These are phyloP conservation scores for Gymnocypris eckloni DNA, from an alignment of 2,797 vertebrate species.

Conservation along the genomic window DNA sequence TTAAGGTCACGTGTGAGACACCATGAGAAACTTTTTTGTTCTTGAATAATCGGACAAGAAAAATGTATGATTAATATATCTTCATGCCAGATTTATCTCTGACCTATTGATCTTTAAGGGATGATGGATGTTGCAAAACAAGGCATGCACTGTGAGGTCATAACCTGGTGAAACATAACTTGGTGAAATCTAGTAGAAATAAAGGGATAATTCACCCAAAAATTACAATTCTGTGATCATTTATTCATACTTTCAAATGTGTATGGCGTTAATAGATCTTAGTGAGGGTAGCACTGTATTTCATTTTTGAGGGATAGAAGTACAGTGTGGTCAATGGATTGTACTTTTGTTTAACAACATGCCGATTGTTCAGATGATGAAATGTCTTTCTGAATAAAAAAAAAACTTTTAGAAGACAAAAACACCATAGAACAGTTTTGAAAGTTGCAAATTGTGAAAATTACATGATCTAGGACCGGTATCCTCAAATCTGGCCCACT, in stretches of 20 bases:
- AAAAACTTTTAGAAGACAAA: too few species aligned
- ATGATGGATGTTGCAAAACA: not conserved
- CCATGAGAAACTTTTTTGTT: not conserved
- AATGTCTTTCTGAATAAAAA: too few species aligned
- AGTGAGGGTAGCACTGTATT: not conserved
- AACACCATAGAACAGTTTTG: too few species aligned
- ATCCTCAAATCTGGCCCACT: too few species aligned
- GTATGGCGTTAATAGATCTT: not conserved
- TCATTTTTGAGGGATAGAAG: not conserved
- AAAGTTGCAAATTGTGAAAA: too few species aligned
- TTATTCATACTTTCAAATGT: not conserved
- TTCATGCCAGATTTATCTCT: constrained; percentile 7
- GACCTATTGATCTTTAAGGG: constrained; percentile 7
- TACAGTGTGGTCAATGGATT: too few species aligned
- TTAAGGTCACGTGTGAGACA: constrained; percentile 12
- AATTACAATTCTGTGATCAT: not conserved
- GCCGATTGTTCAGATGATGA: too few species aligned
- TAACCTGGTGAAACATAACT: constrained; percentile 5
- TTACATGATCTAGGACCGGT: too few species aligned
- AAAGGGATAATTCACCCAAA: not conserved
- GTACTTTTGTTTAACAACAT: too few species aligned
- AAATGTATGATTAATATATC: not conserved
- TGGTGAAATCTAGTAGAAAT: not conserved
- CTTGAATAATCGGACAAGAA: not conserved
- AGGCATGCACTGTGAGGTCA: not conserved